These are phyloP conservation scores for Sebastes vulpes DNA, from an alignment of 2,797 vertebrate species.

Conservation along the genomic window DNA sequence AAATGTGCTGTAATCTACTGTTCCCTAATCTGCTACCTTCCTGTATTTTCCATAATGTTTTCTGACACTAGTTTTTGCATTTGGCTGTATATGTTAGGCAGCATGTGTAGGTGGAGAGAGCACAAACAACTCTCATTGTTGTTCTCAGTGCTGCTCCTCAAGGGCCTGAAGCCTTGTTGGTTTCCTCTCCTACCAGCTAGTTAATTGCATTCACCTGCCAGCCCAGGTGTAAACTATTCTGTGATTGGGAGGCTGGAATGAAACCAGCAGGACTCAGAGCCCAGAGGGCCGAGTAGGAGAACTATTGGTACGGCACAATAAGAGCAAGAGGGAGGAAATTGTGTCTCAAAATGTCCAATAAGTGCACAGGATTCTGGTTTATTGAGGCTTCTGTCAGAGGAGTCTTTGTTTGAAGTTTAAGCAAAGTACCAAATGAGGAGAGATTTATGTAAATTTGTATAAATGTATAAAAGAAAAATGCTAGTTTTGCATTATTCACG, in stretches of 20 bases:
- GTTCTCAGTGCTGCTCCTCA: background rate
- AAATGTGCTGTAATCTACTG: background rate
- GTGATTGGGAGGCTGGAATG: constrained; percentile 11
- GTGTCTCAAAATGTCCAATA: background rate
- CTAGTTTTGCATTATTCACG: background rate
- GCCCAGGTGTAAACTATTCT: constrained; percentile 40
- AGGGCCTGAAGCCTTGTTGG: background rate
- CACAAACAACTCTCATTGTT: constrained; percentile 7
- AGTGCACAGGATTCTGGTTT: background rate
- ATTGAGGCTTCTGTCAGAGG: background rate
- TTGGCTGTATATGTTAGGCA: background rate
- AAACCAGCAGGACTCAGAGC: constrained; percentile 15
- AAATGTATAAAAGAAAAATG: background rate
- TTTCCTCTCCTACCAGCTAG: constrained; percentile 21
- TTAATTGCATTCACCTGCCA: constrained; percentile 51
- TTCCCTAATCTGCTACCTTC: background rate
- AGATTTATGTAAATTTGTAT: background rate
- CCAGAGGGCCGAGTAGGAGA: background rate
- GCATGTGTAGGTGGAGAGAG: constrained; percentile 10
- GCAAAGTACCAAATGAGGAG: background rate
- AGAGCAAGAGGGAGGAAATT: background rate
- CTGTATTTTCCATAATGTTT: background rate
- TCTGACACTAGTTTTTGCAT: background rate
- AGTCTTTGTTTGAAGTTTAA: background rate
- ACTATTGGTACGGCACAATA: background rate